These are phyloP conservation scores for Ischnus inquisitorius DNA, from an alignment of 2,888 invertebrate species.

Conservation along the genomic window DNA sequence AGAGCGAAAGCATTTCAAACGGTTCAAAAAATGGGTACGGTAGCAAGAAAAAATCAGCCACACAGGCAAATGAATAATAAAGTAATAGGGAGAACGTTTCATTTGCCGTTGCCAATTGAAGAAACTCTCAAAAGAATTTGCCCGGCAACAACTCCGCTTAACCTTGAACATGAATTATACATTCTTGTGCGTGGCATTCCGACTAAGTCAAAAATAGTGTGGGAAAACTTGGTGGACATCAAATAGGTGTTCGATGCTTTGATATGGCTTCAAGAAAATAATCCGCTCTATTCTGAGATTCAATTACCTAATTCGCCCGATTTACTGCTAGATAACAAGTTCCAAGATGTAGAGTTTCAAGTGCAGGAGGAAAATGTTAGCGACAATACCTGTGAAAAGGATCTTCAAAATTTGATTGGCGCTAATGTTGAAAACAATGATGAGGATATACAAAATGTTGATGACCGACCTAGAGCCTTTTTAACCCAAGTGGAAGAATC, in stretches of 20 bases:
- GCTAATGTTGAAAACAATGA: not conserved
- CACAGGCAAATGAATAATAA: conserved; percentile 49
- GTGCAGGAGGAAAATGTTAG: not conserved
- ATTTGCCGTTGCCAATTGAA: conserved; percentile 74
- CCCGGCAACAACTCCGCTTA: conserved; percentile 73
- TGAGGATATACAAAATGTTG: conserved; percentile 20
- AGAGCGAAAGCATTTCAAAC: conserved; percentile 74
- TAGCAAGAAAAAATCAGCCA: conserved; percentile 76
- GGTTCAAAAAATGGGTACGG: conserved; percentile 75
- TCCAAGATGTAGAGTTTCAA: conserved; percentile 52
- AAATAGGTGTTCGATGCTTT: conserved; percentile 76
- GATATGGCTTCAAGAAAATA: conserved; percentile 72
- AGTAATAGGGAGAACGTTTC: conserved; percentile 69
- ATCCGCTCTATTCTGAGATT: conserved; percentile 64
- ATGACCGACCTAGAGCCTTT: conserved; percentile 1
- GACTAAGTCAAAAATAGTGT: conserved; percentile 70
- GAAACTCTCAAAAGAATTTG: conserved; percentile 76
- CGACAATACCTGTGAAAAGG: not conserved
- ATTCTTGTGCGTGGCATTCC: conserved; percentile 77
- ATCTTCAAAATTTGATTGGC: not conserved
- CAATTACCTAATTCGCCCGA: conserved; percentile 66
- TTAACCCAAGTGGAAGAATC: conserved; percentile 52
- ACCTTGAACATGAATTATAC: conserved; percentile 76
- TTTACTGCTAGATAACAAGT: conserved; percentile 56
- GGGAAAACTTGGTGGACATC: conserved; percentile 70